A percentile compares a stretch with the other conserved stretches of the same genome.
These are phyloP conservation scores for Cinara cedri DNA, from an alignment of 2,888 invertebrate species.

Conservation along the genomic window DNA sequence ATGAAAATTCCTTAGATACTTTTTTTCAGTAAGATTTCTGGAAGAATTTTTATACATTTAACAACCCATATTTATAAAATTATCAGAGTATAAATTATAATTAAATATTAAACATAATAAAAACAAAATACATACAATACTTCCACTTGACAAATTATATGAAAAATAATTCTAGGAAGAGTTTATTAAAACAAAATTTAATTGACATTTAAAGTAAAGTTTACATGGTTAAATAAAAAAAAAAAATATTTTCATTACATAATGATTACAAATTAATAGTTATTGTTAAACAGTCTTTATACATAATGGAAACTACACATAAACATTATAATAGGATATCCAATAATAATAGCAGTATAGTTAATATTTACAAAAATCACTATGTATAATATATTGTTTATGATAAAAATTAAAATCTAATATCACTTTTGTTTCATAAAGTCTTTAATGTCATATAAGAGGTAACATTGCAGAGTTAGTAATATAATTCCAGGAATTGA, in stretches of 20 bases:
- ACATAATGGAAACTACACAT: neutral
- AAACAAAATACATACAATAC: too few species aligned
- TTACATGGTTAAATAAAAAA: conserved; percentile 12
- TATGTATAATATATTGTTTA: conserved; percentile 2
- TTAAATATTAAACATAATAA: too few species aligned
- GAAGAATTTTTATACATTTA: too few species aligned
- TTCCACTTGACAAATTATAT: neutral
- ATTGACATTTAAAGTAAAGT: neutral
- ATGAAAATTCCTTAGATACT: too few species aligned
- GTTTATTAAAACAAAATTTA: conserved; percentile 24
- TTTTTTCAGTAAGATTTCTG: too few species aligned
- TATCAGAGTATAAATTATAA: too few species aligned
- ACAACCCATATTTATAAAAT: too few species aligned
- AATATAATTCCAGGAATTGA: conserved; percentile 44
- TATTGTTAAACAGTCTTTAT: conserved; percentile 23
- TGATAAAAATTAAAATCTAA: conserved; percentile 34
- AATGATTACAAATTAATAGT: neutral
- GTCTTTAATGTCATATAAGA: conserved; percentile 50
- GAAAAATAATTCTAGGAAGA: neutral
- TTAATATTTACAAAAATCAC: conserved; percentile 21
- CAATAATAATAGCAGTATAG: conserved; percentile 5
- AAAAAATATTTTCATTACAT: neutral
- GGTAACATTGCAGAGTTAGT: conserved; percentile 37
- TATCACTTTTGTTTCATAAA: conserved; percentile 54
- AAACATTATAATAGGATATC: neutral